Evolutionary conservation across 1,140 invertebrate genomes (phyloP).

Genomic region (Potamilus streckersoni): DNA sequence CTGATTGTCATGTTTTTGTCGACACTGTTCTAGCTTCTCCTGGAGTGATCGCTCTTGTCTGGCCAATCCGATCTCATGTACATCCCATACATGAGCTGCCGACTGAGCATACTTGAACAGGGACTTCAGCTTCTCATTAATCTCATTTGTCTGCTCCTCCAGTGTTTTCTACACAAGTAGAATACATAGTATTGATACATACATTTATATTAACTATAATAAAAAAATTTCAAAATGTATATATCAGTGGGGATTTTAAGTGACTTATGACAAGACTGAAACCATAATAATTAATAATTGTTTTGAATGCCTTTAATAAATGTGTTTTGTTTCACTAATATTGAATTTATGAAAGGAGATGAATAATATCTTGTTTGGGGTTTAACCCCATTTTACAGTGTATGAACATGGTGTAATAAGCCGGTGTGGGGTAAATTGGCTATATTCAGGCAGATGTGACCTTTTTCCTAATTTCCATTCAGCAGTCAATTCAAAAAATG

Average conservation of each 20-base stretch:
- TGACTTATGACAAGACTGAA: too few relatives aligned
- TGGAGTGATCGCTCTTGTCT: slow-evolving; percentile 64
- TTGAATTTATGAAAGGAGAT: too few relatives aligned
- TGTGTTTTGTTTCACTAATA: too few relatives aligned
- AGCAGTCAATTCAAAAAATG: too few relatives aligned
- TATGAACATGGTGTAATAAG: too few relatives aligned
- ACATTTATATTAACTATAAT: slow-evolving; percentile 6
- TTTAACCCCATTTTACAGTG: too few relatives aligned
- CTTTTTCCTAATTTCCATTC: too few relatives aligned
- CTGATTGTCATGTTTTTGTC: slow-evolving; percentile 61
- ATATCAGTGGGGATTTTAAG: neutral
- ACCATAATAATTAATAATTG: too few relatives aligned
- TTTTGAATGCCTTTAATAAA: too few relatives aligned
- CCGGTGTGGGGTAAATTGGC: too few relatives aligned
- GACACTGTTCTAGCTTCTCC: slow-evolving; percentile 62
- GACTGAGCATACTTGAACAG: slow-evolving; percentile 66
- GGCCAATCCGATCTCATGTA: slow-evolving; percentile 65
- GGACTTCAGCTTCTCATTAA: slow-evolving; percentile 52
- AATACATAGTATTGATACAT: neutral
- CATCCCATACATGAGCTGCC: slow-evolving; percentile 66
- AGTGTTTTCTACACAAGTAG: slow-evolving; percentile 52
- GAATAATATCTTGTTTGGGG: too few relatives aligned
- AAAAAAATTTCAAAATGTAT: neutral
- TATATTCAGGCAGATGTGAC: too few relatives aligned
- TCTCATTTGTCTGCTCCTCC: slow-evolving; percentile 54